Conservation (phyloP, 2,797 vertebrate species). For the Alosa sapidissima region DNA sequence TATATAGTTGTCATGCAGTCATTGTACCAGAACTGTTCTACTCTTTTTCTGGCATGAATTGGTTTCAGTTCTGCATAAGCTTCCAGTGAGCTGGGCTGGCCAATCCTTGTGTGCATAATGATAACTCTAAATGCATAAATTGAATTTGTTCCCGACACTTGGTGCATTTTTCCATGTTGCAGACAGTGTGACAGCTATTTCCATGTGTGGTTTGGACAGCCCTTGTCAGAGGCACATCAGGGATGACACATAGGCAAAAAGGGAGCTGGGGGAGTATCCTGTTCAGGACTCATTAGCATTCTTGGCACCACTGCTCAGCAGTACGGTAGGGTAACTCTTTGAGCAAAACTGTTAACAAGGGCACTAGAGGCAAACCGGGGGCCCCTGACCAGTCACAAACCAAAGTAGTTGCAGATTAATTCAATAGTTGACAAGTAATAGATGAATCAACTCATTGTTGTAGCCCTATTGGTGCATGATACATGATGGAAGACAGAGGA, state of each 20-base stretch:
- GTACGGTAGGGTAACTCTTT: constrained; percentile 13
- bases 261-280: constrained; percentile 25
- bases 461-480: too few relatives aligned
- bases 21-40: constrained; percentile 46
- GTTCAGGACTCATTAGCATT: constrained; percentile 42
- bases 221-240: constrained; percentile 54
- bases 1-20: constrained; percentile 56
- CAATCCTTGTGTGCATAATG: constrained; percentile 61
- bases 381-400: constrained; percentile 17
- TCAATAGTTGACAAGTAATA: too few relatives aligned
- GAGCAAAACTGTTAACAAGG: constrained; percentile 47
- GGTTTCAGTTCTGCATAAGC: constrained; percentile 54
- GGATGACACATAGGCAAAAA: constrained; percentile 38
- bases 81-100: constrained; percentile 46
- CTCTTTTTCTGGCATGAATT: constrained; percentile 48
- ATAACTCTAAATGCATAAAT: constrained; percentile 58
- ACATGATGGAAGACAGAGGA: too few relatives aligned
- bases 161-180: constrained; percentile 34
- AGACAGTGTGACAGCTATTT: constrained; percentile 53
- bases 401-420: too few relatives aligned
- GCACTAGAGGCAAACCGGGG: constrained; percentile 29
- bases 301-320: constrained; percentile 27
- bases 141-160: constrained; percentile 60
- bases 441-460: too few relatives aligned
- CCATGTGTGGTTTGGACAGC: constrained; percentile 41